Conservation (phyloP, 1,140 invertebrate genomes). For the Babylonia areolata region DNA sequence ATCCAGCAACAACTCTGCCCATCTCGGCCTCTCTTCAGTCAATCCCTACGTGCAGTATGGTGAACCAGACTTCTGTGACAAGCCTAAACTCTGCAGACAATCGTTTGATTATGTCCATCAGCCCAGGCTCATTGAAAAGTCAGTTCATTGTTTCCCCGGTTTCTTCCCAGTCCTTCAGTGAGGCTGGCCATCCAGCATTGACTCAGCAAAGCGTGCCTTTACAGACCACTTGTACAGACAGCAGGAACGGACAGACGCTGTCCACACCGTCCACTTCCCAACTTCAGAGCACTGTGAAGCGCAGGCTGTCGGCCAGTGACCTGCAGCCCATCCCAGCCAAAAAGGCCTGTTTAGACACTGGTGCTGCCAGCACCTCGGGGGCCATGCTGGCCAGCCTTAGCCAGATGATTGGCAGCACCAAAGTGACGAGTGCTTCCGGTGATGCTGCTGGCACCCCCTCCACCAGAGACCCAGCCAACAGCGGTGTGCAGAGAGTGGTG, state of each 20-base stretch:
- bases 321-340: slow-evolving; percentile 15
- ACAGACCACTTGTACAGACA: background rate
- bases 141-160: slow-evolving; percentile 24
- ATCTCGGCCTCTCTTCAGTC: background rate
- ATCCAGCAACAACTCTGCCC: background rate
- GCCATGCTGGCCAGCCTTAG: slow-evolving; percentile 27
- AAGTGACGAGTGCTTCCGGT: background rate
- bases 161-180: background rate
- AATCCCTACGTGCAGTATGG: background rate
- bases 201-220: background rate
- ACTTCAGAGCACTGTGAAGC: background rate
- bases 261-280: background rate
- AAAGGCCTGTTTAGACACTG: background rate
- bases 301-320: background rate
- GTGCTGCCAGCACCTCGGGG: slow-evolving; percentile 8
- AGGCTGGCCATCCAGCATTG: background rate
- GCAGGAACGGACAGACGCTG: background rate
- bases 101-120: slow-evolving; percentile 12
- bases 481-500: background rate
- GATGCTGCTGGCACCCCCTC: background rate
- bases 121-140: background rate
- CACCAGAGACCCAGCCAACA: background rate
- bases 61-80: background rate
- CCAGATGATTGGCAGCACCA: slow-evolving; percentile 21
- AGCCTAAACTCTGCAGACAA: background rate